Conservation (phyloP, 1,140 invertebrate genomes). For the Aphaenogaster floridana region DNA sequence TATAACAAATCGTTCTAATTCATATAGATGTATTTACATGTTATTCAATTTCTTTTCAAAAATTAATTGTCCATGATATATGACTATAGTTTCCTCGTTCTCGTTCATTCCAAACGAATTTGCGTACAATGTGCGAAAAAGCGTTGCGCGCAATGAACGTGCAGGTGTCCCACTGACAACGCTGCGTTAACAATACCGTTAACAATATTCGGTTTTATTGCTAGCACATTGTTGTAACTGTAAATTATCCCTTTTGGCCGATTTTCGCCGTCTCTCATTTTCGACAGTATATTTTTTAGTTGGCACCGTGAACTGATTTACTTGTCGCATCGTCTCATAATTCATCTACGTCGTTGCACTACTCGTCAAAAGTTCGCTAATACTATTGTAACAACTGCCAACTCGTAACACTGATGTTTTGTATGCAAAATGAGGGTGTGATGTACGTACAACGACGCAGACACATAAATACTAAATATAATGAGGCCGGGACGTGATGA, state of each 20-base stretch:
- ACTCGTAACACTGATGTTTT: not conserved
- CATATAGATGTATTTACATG: not conserved
- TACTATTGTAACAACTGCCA: slow-evolving; percentile 20
- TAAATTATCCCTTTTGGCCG: slow-evolving; percentile 28
- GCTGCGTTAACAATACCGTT: not conserved
- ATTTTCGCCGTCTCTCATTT: not conserved
- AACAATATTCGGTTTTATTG: not conserved
- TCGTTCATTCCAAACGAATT: not conserved
- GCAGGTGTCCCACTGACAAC: not conserved
- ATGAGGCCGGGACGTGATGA: not conserved
- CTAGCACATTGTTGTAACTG: not conserved
- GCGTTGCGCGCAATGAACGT: not conserved
- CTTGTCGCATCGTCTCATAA: not conserved
- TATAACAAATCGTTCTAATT: not conserved
- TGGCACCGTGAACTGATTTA: not conserved
- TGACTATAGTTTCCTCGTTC: not conserved
- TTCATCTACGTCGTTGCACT: slow-evolving; percentile 14
- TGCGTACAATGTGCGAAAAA: not conserved
- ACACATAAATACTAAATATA: slow-evolving; percentile 29
- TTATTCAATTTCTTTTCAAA: not conserved
- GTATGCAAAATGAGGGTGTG: not conserved
- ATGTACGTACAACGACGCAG: not conserved
- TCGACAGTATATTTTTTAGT: not conserved
- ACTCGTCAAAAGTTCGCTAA: slow-evolving; percentile 21
- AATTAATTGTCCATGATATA: not conserved